Evolutionary conservation across 2,888 invertebrate genomes (phyloP), one percentile per base, ranked within the genome.

Genomic region (Ctenicera cuprea): DNA sequence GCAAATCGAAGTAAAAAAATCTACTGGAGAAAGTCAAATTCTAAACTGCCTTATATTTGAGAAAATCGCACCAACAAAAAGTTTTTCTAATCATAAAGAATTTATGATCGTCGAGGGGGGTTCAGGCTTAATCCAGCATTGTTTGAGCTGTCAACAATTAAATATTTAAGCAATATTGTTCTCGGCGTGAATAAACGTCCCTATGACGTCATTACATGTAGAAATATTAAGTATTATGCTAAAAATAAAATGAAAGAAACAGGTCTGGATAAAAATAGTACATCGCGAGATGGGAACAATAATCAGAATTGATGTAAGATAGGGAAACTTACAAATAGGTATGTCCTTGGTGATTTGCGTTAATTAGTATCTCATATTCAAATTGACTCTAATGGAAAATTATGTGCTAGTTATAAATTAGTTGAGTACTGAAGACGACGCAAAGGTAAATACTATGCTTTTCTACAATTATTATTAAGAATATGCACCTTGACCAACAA

Each of bases 31-130:
- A 33, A 8, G 5, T 33, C 4, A 9, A 33, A 5, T 9, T 33
- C 9, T 9, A 33, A 2, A 1, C 33, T 5, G 8, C 33, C 7
- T 33, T 33, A 33, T 33, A 33, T 9, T 33, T 33, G 9, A 33
- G 7, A 33, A 33, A 33, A 5, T 33, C 33, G 1, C 33, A 33
- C 33, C 8, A 8, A 33, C 33, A 9, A 33, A 2, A 4, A 33
- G 2, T 33, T 33, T 20, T 30, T 30, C 7, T 14, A 3, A 30
- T n/a, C 22, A 12, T 11, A 3, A 3, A 52, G 5, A 30, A 54
- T 54, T 54, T 54, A 26, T 14, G 8, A 30, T 16, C 30, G 54
- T 54, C 54, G 54, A 54, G 54, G 54, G 54, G 54, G 54, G 54
- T 30, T 30, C 16, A 18, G 9, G 4, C 8, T 18, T 45, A 45